A percentile compares a stretch with the other conserved stretches of the same genome.
Evolutionary conservation across 2,888 invertebrate species (phyloP).

Genomic region (Chrysolina oricalcia): DNA sequence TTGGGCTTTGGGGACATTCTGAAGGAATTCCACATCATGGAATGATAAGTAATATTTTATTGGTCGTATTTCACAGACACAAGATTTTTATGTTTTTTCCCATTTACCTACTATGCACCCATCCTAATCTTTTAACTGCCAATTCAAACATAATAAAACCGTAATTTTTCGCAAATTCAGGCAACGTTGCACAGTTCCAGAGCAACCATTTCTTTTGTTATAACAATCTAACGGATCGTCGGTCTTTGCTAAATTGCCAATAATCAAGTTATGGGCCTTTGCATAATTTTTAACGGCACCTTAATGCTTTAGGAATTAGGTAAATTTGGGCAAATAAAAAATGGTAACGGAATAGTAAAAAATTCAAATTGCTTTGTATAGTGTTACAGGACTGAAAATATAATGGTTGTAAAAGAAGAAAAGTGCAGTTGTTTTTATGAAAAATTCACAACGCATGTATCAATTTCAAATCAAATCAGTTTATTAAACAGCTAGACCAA

Average conservation of each 20-base stretch:
- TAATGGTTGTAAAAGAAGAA: no score
- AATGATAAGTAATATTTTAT: not conserved
- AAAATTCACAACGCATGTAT: no score
- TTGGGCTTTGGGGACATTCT: no score
- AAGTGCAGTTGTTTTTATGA: no score
- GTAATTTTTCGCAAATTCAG: constrained; percentile 26
- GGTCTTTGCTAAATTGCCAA: constrained; percentile 23
- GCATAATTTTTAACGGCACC: constrained; percentile 26
- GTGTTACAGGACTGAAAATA: no score
- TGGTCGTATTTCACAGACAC: not conserved
- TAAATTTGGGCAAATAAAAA: constrained; percentile 3
- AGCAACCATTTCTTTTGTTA: constrained; percentile 8
- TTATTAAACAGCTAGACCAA: no score
- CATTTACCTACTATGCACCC: not conserved
- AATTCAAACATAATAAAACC: constrained; percentile 11
- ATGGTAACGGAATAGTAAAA: not conserved
- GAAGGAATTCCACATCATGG: no score
- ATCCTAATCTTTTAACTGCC: constrained; percentile 11
- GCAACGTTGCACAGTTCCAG: constrained; percentile 17
- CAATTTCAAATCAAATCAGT: no score
- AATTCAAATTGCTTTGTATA: not conserved
- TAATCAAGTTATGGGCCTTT: constrained; percentile 19
- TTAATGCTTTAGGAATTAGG: not conserved
- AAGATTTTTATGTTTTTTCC: not conserved
- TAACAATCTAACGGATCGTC: constrained; percentile 13